Evolutionary conservation across 2,888 invertebrate genomes (phyloP).

Genomic region (Eudasyphora cyanicolor): DNA sequence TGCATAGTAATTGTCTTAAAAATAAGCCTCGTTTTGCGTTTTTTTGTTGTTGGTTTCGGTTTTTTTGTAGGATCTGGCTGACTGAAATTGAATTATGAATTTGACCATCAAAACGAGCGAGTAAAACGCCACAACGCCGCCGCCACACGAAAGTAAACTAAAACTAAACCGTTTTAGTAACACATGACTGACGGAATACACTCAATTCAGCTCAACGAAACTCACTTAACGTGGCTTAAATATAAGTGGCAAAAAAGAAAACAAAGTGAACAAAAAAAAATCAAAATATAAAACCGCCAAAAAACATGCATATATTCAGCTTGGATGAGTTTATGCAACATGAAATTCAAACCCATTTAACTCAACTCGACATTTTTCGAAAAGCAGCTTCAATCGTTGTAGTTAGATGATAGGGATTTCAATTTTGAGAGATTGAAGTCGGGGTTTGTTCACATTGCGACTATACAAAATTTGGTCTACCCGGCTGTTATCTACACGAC

Average conservation of each 20-base stretch:
- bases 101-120: conserved; percentile 41
- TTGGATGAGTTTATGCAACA: conserved; percentile 56
- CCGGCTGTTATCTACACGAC: too few species aligned
- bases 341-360: conserved; percentile 51
- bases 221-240: conserved; percentile 2
- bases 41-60: background rate
- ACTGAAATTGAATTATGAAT: conserved; percentile 28
- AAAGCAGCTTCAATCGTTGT: too few species aligned
- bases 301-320: conserved; percentile 1
- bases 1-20: background rate
- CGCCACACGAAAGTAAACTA: background rate
- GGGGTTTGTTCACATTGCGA: too few species aligned
- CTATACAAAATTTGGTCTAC: too few species aligned
- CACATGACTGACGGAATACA: conserved; percentile 59
- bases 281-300: background rate
- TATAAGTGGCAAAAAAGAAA: conserved; percentile 50
- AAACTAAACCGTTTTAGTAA: conserved; percentile 57
- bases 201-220: conserved; percentile 1
- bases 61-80: conserved; percentile 3
- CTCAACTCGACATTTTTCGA: conserved; percentile 6
- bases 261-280: conserved; percentile 8
- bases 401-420: too few species aligned
- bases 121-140: background rate
- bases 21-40: conserved; percentile 8
- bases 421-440: too few species aligned